Evolutionary conservation across 2,888 invertebrate genomes (phyloP), one percentile per base, ranked within the genome.

Genomic region (Drosophila pseudotakahashii): DNA sequence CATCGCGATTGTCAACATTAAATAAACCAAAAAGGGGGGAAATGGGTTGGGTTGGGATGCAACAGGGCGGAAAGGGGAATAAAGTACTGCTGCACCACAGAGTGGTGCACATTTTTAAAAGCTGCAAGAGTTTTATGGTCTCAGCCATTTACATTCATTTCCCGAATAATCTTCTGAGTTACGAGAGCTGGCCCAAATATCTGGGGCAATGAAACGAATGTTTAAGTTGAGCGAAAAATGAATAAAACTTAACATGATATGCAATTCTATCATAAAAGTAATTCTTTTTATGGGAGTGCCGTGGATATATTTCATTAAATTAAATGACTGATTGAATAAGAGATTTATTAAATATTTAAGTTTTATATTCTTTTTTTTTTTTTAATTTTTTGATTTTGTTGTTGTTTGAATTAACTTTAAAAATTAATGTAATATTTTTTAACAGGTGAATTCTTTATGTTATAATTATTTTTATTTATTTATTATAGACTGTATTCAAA

Each of bases 131-230:
- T 86, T 88, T 86, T 77, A 86, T 80, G 83, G 84, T 47, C 53
- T 66, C 66, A 54, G 66, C 87, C 67, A 83, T 81, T 83, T 83
- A 86, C 84, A 81, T 86, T 63, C 69, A 83, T 75, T 80, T 78
- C 57, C 47, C 23, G 58, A 48, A 57, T 73, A 62, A 68, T 68
- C 62, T 72, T 61, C 48, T 34, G 73, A 61, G 67, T 60, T 68
- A 73, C 70, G 66, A 34, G 26, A 37, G 30, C 19, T 23, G n/a
- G 11, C n/a, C 34, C 41, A 19, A 75, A 55, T 45, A 45, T 74
- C 50, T 66, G 50, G 70, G 75, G 50, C 70, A 71, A 34, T 54
- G 50, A 74, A 67, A 19, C 39, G 19, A 52, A 26, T 19, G 3
- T 26, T 51, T 44, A 32, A 39, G 37, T 34, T 34, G n/a, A 39